Conservation (phyloP, 2,113 vertebrate genomes). For the Mobula hypostoma region DNA sequence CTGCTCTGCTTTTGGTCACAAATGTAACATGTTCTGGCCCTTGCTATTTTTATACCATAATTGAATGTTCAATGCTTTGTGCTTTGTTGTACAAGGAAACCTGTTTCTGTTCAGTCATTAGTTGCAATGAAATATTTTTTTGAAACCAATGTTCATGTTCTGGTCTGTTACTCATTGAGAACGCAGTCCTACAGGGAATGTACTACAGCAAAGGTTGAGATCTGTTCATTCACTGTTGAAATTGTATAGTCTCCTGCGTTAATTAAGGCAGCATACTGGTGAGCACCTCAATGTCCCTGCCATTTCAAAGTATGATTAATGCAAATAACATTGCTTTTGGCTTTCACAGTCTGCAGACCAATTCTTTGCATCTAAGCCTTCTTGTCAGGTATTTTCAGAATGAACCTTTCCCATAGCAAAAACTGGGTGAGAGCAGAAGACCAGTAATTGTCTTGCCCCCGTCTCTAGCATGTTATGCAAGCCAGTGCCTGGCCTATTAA, state of each 20-base stretch:
- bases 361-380: not conserved
- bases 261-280: not conserved
- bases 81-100: not conserved
- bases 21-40: not conserved
- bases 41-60: not conserved
- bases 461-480: not conserved
- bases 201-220: not conserved
- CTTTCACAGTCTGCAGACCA: not conserved
- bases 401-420: not conserved
- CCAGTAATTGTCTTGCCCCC: not conserved
- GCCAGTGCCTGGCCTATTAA: not conserved
- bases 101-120: not conserved
- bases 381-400: not conserved
- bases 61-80: not conserved
- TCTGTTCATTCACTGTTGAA: not conserved
- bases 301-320: not conserved
- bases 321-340: not conserved
- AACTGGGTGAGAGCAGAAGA: not conserved
- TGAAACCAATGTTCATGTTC: not conserved
- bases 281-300: not conserved
- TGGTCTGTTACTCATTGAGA: not conserved
- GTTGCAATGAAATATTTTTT: not conserved
- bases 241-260: not conserved
- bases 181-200: not conserved
- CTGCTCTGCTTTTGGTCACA: not conserved